Percentiles rank a stretch among this genome's conserved stretches.
Conservation (phyloP, 2,888 invertebrate species). For the Tanypteryx hageni region DNA sequence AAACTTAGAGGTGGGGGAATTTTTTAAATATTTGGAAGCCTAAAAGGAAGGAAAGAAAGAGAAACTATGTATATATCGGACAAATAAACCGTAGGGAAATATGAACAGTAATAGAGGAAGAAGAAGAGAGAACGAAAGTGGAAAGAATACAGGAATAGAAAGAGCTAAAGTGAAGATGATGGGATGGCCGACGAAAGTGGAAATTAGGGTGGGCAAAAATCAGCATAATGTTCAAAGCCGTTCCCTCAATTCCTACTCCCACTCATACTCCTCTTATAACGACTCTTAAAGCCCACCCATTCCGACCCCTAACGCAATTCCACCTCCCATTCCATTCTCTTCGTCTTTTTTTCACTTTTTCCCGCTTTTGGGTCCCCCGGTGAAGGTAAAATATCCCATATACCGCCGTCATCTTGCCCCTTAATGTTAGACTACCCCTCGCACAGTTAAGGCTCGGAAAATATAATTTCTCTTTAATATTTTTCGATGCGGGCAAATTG, state of each 20-base stretch:
- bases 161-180: not conserved
- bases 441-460: not conserved
- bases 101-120: not conserved
- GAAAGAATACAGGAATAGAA: not conserved
- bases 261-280: not conserved
- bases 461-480: constrained; percentile 1
- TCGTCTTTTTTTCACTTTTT: not conserved
- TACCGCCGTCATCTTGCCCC: not conserved
- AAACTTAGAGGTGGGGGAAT: not conserved
- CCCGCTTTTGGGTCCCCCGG: not conserved
- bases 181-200: not conserved
- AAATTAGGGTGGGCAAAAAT: constrained; percentile 13
- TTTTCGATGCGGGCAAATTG: not conserved
- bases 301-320: not conserved
- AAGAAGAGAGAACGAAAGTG: not conserved
- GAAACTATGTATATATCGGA: not conserved
- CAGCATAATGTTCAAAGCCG: constrained; percentile 32
- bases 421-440: not conserved
- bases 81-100: not conserved
- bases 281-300: constrained; percentile 10
- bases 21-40: not conserved
- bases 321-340: not conserved
- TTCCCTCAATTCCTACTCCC: not conserved
- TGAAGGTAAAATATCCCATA: not conserved
- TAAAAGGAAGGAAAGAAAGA: not conserved